Base-by-base conservation (phyloP, 2,888 invertebrate genomes). In the Microctonus hyperodae region DNA sequence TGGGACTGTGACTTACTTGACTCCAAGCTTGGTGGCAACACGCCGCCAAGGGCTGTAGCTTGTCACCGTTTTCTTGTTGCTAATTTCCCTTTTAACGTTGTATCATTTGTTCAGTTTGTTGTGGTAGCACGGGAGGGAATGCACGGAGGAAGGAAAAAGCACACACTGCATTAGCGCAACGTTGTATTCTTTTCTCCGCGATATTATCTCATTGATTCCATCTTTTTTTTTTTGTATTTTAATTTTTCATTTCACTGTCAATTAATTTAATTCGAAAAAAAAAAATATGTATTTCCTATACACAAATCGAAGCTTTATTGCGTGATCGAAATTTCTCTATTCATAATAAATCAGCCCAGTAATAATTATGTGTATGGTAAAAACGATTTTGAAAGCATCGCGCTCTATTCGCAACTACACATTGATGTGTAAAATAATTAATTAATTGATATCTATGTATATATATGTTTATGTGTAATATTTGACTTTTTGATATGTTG, bases 31-130 rank as follows among this genome's bases (percentile, higher is more conserved):
- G 87, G 93, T 94, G 86, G 95, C 95, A 86, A 95, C 95, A 87
- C 94, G 91, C 84, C 94, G 92, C 95, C 95, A 95, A 88, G 94
- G 95, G 85, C 92, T 93, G 89, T 92, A 92, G 90, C 92, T 91
- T 85, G 90, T 89, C 81, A 88, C 86, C 83, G 88, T 85, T 87
- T 89, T 86, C 86, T 88, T 90, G 88, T 88, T 90, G 90, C 89
- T 90, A 80, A 79, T 81, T 79, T 83, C 83, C 83, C 83, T 83
- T 81, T 81, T 77, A 80, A 78, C 74, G 77, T 73, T 75, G 78
- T 62, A 67, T 69, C 75, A 74, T 79, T 77, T 78, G 76, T 79
- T 80, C 73, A 73, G 76, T 77, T 78, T 79, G 79, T 76, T 72
- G 78, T 77, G 66, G 74, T 80, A 80, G 80, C 81, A 81, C 81